phyloP scores from a whole-genome alignment of 1,140 invertebrate genomes.

The Acromyrmex charruanus region DNA sequence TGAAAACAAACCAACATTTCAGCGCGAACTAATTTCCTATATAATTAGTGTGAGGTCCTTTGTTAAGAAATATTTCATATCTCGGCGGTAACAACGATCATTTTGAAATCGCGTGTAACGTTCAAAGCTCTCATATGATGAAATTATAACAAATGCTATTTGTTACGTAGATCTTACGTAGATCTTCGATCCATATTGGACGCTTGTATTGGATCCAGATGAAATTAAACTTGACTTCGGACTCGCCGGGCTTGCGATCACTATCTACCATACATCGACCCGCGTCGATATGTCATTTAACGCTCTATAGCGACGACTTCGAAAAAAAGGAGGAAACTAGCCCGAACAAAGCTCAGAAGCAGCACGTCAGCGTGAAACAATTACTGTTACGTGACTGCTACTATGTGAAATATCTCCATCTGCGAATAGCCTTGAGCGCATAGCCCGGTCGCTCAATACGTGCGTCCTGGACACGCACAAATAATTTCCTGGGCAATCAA shows the following conservation, averaged over 20 bases:
- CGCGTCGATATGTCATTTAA: background rate
- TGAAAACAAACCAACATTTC: no score
- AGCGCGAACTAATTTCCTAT: no score
- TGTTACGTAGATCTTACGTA: background rate
- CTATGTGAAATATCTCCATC: constrained; percentile 63
- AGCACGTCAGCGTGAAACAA: constrained; percentile 25
- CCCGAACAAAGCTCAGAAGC: background rate
- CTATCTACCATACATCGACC: background rate
- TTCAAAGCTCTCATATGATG: background rate
- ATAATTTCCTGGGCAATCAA: constrained; percentile 81
- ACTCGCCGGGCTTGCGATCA: background rate
- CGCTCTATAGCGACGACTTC: background rate
- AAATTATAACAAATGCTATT: background rate
- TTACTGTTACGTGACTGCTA: constrained; percentile 52
- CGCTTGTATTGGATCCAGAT: background rate
- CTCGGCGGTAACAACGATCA: background rate
- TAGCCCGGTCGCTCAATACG: constrained; percentile 37
- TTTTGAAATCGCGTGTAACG: background rate
- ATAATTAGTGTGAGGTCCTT: no score
- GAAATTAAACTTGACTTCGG: background rate
- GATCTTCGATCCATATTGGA: background rate
- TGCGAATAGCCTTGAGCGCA: constrained; percentile 65
- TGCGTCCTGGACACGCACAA: constrained; percentile 76
- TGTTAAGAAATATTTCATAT: background rate
- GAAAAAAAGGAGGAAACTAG: background rate